A percentile compares a stretch with the other conserved stretches of the same genome.
phyloP scores from a whole-genome alignment of 2,113 vertebrate genomes.

The Percopsis transmontana region DNA sequence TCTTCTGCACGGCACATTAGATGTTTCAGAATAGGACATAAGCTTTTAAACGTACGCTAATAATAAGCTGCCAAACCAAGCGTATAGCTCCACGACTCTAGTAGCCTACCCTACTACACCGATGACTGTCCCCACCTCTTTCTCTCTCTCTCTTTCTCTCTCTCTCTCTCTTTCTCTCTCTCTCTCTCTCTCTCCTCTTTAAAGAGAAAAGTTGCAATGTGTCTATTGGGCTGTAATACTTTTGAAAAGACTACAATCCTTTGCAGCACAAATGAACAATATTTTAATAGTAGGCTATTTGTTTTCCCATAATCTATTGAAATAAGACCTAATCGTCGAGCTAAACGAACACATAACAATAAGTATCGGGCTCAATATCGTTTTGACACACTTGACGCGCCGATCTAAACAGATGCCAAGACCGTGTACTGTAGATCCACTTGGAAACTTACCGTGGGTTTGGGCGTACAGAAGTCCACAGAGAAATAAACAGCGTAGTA shows the following conservation, averaged over 20 bases:
- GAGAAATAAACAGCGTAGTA: constrained; percentile 76
- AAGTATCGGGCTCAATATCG: neutral
- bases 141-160: neutral
- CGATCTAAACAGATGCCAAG: constrained; percentile 12
- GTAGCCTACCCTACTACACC: too few species aligned
- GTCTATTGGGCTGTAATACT: neutral
- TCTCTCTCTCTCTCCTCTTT: neutral
- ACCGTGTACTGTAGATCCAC: neutral
- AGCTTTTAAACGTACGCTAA: too few species aligned
- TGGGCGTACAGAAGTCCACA: constrained; percentile 74
- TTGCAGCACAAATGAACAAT: constrained; percentile 43
- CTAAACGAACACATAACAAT: constrained; percentile 5
- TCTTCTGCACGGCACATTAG: constrained; percentile 39
- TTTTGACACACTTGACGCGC: constrained; percentile 13
- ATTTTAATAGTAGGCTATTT: constrained; percentile 28
- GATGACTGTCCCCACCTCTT: too few species aligned
- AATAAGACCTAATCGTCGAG: constrained; percentile 17
- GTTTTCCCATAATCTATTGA: constrained; percentile 7
- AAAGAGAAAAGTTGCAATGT: neutral
- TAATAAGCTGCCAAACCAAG: too few species aligned
- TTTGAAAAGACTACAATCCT: neutral
- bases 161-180: neutral
- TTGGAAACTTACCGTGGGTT: constrained; percentile 65
- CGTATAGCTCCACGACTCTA: too few species aligned
- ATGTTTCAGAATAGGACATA: constrained; percentile 26